Percentiles rank a stretch among this genome's conserved stretches.
These are phyloP conservation scores for Drosophila ezoana DNA, from an alignment of 2,888 invertebrate species.

Conservation along the genomic window DNA sequence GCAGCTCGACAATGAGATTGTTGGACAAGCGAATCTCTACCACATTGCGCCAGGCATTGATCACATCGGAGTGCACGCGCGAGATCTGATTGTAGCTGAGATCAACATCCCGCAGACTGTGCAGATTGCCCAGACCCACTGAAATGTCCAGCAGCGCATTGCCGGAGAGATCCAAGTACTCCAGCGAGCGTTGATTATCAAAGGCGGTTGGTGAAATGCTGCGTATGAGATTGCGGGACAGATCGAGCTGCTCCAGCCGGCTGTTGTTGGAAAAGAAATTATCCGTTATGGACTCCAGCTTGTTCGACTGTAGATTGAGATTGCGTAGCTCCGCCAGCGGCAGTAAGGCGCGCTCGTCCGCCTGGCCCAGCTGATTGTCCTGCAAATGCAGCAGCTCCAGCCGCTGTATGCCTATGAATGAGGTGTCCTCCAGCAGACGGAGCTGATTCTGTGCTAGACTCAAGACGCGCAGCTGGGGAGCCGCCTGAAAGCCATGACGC, in stretches of 20 bases:
- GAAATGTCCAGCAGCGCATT: conserved; percentile 91
- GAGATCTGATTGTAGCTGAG: conserved; percentile 92
- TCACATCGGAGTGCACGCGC: conserved; percentile 88
- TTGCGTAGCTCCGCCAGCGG: conserved; percentile 88
- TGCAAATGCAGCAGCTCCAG: conserved; percentile 91
- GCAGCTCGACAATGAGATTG: conserved; percentile 90
- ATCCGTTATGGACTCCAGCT: conserved; percentile 89
- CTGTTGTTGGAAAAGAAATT: conserved; percentile 89
- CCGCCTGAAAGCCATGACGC: conserved; percentile 88
- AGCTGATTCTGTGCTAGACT: conserved; percentile 91
- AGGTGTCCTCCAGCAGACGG: conserved; percentile 88
- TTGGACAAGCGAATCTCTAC: conserved; percentile 90
- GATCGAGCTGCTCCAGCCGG: conserved; percentile 88
- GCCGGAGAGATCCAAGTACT: conserved; percentile 91
- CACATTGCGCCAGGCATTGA: conserved; percentile 89
- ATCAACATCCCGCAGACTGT: conserved; percentile 90
- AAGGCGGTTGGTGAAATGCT: conserved; percentile 89
- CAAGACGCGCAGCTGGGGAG: conserved; percentile 89
- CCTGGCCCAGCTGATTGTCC: conserved; percentile 89
- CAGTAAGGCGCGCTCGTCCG: conserved; percentile 88
- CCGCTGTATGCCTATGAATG: conserved; percentile 89
- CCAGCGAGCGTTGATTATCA: conserved; percentile 88
- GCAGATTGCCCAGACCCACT: conserved; percentile 88
- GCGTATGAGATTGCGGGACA: conserved; percentile 91
- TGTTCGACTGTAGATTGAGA: conserved; percentile 91